phyloP scores from a whole-genome alignment of 2,113 vertebrate genomes.

The Brevimyrus niger region DNA sequence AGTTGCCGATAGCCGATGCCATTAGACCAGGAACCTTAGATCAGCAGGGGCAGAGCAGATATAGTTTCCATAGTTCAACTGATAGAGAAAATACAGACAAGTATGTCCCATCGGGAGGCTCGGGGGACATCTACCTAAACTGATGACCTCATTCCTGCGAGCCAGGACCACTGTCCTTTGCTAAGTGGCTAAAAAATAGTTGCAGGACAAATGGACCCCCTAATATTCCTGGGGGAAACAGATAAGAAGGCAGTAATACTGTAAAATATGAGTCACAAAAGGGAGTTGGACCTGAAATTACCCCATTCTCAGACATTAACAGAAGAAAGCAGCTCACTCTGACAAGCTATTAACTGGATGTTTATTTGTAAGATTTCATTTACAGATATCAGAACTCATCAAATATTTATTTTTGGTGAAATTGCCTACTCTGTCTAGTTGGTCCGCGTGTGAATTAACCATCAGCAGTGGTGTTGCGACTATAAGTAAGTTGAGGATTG shows the following conservation, averaged over 20 bases:
- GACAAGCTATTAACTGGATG: conserved; percentile 6
- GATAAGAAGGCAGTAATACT: conserved; percentile 3
- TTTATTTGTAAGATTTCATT: conserved; percentile 23
- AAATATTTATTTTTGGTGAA: conserved; percentile 18
- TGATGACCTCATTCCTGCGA: neutral
- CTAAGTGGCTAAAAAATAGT: neutral
- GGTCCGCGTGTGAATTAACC: neutral
- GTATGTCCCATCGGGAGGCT: neutral
- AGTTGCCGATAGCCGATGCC: neutral
- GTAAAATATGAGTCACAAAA: neutral
- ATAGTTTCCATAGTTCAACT: neutral
- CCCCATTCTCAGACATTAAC: neutral
- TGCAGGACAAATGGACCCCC: neutral
- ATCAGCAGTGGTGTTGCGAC: neutral
- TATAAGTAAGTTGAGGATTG: neutral
- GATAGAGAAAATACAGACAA: neutral
- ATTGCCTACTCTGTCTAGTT: conserved; percentile 8
- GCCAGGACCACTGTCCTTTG: neutral
- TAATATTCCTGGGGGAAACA: neutral
- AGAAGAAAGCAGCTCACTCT: neutral
- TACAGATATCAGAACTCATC: conserved; percentile 17
- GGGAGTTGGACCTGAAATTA: neutral
- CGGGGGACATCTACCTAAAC: neutral
- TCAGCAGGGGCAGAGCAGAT: neutral
- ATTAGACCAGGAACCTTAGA: neutral